A percentile compares a stretch with the other conserved stretches of the same genome.
Evolutionary conservation across 2,113 vertebrate species (phyloP).

Genomic region (Caranx ignobilis): DNA sequence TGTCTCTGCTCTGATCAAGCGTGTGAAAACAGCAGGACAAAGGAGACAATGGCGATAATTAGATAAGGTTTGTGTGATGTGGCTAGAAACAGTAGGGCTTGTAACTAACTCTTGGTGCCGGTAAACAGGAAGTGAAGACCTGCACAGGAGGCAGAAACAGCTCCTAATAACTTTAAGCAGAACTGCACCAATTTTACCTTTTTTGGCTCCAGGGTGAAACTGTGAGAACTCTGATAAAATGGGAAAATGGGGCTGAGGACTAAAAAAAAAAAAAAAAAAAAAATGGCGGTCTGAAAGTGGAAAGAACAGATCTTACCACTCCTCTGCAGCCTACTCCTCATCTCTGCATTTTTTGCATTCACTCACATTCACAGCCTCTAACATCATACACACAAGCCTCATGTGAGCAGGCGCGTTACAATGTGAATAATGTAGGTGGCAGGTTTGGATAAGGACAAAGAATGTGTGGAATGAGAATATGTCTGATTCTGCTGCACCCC

Average conservation of each 20-base stretch:
- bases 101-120: not conserved
- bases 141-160: not conserved
- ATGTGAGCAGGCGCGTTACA: not conserved
- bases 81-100: not conserved
- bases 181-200: not conserved
- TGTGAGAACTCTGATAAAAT: too few species aligned
- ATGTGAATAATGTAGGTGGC: not conserved
- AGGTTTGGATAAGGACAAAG: not conserved
- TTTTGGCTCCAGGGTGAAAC: not conserved
- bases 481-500: too few species aligned
- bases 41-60: slow-evolving; percentile 9
- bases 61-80: not conserved
- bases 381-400: not conserved
- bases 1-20: slow-evolving; percentile 13
- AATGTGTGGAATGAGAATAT: not conserved
- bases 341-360: not conserved
- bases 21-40: not conserved
- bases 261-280: not conserved
- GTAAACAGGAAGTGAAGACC: not conserved
- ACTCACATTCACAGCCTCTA: not conserved
- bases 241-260: not conserved
- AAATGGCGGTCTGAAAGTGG: too few species aligned
- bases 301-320: too few species aligned
- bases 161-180: not conserved
- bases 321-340: not conserved